These are phyloP conservation scores for Chrysopilus asiliformis DNA, from an alignment of 2,888 invertebrate genomes.

Conservation along the genomic window DNA sequence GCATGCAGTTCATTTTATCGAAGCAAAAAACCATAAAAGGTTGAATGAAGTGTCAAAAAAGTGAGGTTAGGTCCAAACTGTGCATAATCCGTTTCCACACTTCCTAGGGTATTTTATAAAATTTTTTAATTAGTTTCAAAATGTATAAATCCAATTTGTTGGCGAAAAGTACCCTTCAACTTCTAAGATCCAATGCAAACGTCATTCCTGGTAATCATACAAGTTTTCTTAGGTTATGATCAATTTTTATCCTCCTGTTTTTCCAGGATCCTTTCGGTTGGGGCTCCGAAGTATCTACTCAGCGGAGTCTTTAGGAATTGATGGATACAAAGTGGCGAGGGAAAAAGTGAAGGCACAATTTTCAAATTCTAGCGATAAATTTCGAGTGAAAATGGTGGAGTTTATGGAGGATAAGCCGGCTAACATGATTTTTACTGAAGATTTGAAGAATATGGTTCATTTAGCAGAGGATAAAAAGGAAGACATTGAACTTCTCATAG, in stretches of 20 bases:
- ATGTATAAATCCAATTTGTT: too few species aligned
- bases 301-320: constrained; percentile 41
- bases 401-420: constrained; percentile 40
- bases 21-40: too few species aligned
- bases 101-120: too few species aligned
- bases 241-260: constrained; percentile 1
- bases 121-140: too few species aligned
- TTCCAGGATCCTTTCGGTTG: constrained; percentile 5
- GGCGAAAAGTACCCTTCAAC: too few species aligned
- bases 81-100: too few species aligned
- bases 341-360: constrained; percentile 46
- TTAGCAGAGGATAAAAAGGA: constrained; percentile 44
- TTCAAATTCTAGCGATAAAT: constrained; percentile 46
- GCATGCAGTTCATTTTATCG: too few species aligned
- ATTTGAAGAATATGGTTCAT: constrained; percentile 68
- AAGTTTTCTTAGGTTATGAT: too few species aligned
- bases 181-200: too few species aligned
- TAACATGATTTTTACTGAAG: constrained; percentile 70
- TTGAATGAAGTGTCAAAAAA: too few species aligned
- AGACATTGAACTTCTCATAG: constrained; percentile 48
- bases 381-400: constrained; percentile 55
- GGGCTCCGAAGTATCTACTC: constrained; percentile 7
- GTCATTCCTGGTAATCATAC: too few species aligned
- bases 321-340: constrained; percentile 42
- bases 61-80: too few species aligned